Conservation (phyloP, 2,113 vertebrate genomes). For the Tachysurus fulvidraco region DNA sequence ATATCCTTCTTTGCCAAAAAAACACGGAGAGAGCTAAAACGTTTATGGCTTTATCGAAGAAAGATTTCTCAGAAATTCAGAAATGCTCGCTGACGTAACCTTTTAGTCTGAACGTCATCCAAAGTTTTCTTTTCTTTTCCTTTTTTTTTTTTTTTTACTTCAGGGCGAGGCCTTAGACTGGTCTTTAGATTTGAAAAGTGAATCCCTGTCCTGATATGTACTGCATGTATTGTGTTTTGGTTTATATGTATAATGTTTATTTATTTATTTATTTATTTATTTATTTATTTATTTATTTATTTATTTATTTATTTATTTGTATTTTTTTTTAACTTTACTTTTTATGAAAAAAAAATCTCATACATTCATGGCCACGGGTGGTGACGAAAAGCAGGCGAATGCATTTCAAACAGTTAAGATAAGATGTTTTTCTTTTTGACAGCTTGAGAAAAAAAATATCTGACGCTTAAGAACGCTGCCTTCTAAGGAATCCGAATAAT, state of each 20-base stretch:
- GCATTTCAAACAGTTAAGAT: slow-evolving; percentile 19
- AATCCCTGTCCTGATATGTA: neutral
- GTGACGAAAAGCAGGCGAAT: slow-evolving; percentile 21
- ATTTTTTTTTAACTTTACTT: neutral
- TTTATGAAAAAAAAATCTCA: slow-evolving; percentile 15
- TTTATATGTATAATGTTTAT: too few relatives aligned
- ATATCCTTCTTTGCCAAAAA: too few relatives aligned
- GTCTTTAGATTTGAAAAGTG: neutral
- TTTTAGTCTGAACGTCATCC: neutral
- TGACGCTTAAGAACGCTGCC: slow-evolving; percentile 21
- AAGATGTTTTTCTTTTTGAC: slow-evolving; percentile 37
- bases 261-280: too few relatives aligned
- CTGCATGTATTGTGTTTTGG: neutral
- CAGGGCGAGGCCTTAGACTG: neutral
- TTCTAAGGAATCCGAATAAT: slow-evolving; percentile 57
- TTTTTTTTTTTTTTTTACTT: neutral
- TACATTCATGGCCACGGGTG: slow-evolving; percentile 1
- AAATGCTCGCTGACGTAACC: neutral
- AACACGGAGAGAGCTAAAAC: too few relatives aligned
- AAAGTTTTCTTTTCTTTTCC: neutral
- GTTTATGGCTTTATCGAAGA: too few relatives aligned
- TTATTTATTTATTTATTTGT: neutral
- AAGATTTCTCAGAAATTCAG: too few relatives aligned
- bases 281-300: too few relatives aligned
- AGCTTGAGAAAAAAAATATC: slow-evolving; percentile 12